phyloP scores from a whole-genome alignment of 2,888 invertebrate species.

The Aleiodes leptofemur region DNA sequence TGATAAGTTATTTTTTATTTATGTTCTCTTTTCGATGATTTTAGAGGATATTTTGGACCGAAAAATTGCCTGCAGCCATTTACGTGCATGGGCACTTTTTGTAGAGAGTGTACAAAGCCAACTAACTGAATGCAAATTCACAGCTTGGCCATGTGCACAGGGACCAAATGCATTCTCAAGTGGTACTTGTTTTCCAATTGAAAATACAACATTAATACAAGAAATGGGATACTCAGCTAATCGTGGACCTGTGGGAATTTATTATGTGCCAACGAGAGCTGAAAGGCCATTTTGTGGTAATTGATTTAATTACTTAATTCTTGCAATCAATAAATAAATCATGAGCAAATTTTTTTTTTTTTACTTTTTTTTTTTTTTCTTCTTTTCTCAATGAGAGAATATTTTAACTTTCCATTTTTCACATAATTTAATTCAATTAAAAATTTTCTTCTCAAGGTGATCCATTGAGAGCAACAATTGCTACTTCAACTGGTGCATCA shows the following conservation, averaged over 20 bases:
- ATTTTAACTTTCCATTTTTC: conserved; percentile 23
- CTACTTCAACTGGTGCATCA: conserved; percentile 74
- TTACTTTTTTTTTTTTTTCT: neutral
- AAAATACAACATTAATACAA: conserved; percentile 66
- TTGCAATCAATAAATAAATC: conserved; percentile 5
- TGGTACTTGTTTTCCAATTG: conserved; percentile 78
- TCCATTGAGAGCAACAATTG: conserved; percentile 76
- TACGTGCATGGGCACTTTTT: conserved; percentile 78
- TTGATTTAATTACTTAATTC: conserved; percentile 38
- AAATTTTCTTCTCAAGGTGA: conserved; percentile 72
- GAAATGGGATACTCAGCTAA: conserved; percentile 71
- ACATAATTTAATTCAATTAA: conserved; percentile 28
- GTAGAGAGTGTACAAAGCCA: conserved; percentile 76
- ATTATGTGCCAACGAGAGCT: conserved; percentile 77
- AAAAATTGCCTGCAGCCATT: conserved; percentile 79
- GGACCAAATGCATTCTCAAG: conserved; percentile 76
- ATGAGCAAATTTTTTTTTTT: neutral
- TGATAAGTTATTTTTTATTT: too few relatives aligned
- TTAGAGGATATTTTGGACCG: conserved; percentile 75
- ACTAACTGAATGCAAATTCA: conserved; percentile 75
- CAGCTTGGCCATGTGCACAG: conserved; percentile 77
- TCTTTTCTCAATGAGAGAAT: neutral
- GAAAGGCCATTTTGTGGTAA: conserved; percentile 78
- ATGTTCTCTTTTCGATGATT: neutral
- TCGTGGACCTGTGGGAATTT: conserved; percentile 75